Percentiles rank a stretch among this genome's conserved stretches.
Evolutionary conservation across 2,888 invertebrate species (phyloP).

Genomic region (Synanthedon andrenaeformis): DNA sequence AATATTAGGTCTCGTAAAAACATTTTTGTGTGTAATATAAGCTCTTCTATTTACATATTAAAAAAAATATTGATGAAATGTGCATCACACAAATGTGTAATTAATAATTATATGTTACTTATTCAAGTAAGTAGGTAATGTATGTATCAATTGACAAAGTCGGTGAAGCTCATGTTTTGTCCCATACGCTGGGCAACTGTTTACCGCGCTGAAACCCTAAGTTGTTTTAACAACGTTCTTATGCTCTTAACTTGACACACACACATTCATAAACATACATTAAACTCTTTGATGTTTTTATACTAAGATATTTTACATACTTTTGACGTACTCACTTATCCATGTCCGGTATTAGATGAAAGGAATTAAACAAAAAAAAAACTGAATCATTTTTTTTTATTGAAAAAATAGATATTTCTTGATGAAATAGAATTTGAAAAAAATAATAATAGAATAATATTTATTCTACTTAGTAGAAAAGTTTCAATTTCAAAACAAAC

Average conservation of each 20-base stretch:
- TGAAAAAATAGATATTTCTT: background rate
- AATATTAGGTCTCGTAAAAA: too few species aligned
- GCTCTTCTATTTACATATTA: too few species aligned
- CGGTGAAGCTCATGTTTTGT: slow-evolving; percentile 15
- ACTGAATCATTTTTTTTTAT: background rate
- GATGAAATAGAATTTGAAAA: slow-evolving; percentile 34
- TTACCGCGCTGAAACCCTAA: slow-evolving; percentile 58
- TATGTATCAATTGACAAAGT: background rate
- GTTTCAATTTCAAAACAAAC: slow-evolving; percentile 32
- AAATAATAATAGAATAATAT: too few species aligned
- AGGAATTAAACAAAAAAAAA: background rate
- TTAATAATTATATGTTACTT: too few species aligned
- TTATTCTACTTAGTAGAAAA: too few species aligned
- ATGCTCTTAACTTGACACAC: slow-evolving; percentile 19
- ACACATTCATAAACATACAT: slow-evolving; percentile 22
- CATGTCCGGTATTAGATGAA: too few species aligned
- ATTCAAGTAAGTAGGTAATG: too few species aligned
- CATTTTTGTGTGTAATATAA: too few species aligned
- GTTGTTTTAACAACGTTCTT: slow-evolving; percentile 45
- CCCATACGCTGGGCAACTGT: slow-evolving; percentile 39
- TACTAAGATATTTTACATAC: slow-evolving; percentile 9
- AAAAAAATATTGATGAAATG: too few species aligned
- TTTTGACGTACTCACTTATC: slow-evolving; percentile 5
- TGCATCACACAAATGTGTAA: too few species aligned
- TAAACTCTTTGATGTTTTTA: slow-evolving; percentile 44